Conservation (phyloP, 2,113 vertebrate species). For the Tenebrosternarchus preto region DNA sequence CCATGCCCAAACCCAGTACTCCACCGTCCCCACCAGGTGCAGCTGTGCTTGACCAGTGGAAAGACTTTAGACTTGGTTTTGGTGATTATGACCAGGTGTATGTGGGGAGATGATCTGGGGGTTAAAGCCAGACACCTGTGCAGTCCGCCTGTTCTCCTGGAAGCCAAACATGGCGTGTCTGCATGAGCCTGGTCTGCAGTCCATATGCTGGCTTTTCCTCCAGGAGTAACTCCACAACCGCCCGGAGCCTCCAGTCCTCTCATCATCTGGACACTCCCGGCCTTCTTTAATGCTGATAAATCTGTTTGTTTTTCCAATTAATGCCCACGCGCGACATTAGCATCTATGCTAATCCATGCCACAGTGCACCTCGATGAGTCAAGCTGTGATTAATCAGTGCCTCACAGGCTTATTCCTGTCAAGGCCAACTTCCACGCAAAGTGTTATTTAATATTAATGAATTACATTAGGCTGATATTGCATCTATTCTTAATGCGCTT, state of each 20-base stretch:
- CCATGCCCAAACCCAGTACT: no score
- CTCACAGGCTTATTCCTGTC: constrained; percentile 25
- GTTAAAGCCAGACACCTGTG: constrained; percentile 69
- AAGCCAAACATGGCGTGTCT: constrained; percentile 20
- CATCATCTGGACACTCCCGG: constrained; percentile 53
- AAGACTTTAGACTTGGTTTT: constrained; percentile 40
- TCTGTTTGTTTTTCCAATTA: constrained; percentile 71
- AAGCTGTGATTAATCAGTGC: constrained; percentile 49
- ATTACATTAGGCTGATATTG: constrained; percentile 42
- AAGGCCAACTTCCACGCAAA: constrained; percentile 3
- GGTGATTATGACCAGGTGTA: constrained; percentile 46
- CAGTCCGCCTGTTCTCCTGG: constrained; percentile 57
- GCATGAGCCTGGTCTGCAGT: no score
- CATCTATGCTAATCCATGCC: constrained; percentile 58
- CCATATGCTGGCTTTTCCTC: constrained; percentile 69
- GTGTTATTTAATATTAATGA: constrained; percentile 46
- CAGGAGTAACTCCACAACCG: constrained; percentile 62
- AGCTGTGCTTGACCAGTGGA: constrained; percentile 34
- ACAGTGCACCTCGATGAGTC: constrained; percentile 42
- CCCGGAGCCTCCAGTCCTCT: constrained; percentile 59
- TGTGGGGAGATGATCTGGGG: background rate
- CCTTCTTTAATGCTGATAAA: constrained; percentile 65
- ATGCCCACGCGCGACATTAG: constrained; percentile 53
- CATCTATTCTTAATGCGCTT: constrained; percentile 49
- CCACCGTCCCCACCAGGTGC: background rate